phyloP scores from a whole-genome alignment of 2,797 vertebrate genomes.

The Saguinus oedipus region DNA sequence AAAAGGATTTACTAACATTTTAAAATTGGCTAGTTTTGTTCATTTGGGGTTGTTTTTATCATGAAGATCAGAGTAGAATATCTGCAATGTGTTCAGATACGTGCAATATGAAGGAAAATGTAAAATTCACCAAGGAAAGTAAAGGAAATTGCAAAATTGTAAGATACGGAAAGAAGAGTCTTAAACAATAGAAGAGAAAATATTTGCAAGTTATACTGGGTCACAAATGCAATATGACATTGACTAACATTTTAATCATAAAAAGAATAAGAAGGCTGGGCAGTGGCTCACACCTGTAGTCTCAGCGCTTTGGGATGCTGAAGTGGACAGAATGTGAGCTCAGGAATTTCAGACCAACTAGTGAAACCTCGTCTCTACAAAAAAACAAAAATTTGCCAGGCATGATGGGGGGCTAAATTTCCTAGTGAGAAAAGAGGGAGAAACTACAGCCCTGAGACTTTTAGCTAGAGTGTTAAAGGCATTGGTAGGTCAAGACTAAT shows the following conservation, averaged over 20 bases:
- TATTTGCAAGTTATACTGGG: background rate
- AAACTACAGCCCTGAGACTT: background rate
- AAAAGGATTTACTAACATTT: background rate
- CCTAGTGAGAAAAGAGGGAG: background rate
- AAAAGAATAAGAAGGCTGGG: background rate
- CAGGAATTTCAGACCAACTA: background rate
- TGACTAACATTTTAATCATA: background rate
- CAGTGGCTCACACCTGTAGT: too few species aligned
- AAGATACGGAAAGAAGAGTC: background rate
- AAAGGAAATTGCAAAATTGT: background rate
- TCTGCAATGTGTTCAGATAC: background rate
- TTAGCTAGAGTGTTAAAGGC: background rate
- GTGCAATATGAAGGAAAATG: background rate
- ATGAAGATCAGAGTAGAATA: background rate
- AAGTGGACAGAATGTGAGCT: background rate
- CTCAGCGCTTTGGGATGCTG: too few species aligned
- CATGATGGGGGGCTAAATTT: background rate
- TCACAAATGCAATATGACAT: background rate
- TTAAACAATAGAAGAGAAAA: background rate
- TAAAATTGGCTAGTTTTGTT: background rate
- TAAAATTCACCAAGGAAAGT: background rate
- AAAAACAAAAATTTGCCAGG: fast-evolving
- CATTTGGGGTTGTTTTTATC: background rate
- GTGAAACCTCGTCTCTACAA: background rate
- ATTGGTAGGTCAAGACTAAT: background rate